A percentile compares a stretch with the other conserved stretches of the same genome.
Evolutionary conservation across 2,113 vertebrate genomes (phyloP).

Genomic region (Leucopsar rothschildi): DNA sequence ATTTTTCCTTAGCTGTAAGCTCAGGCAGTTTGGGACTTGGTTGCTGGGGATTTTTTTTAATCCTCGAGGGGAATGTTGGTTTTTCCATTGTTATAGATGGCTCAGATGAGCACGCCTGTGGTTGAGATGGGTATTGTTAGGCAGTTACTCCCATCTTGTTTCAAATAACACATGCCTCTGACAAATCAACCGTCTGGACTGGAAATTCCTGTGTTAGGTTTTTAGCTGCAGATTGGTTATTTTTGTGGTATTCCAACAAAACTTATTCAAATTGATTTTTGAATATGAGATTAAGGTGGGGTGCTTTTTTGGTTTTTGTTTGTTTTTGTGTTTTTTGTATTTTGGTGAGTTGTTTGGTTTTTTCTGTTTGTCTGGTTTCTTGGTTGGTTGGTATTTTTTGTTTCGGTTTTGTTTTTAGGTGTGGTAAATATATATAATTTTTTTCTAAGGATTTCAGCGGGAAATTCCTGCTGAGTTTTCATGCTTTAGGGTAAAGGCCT

Average conservation of each 20-base stretch:
- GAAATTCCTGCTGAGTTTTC: background rate
- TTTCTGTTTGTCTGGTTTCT: background rate
- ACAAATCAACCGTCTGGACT: background rate
- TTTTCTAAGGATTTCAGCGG: background rate
- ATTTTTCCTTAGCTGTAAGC: background rate
- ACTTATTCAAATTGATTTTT: background rate
- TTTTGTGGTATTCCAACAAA: background rate
- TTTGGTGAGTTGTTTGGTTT: background rate
- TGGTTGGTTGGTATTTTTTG: background rate
- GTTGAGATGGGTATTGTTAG: background rate
- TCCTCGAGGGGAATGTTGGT: background rate
- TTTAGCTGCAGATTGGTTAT: background rate
- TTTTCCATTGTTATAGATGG: background rate
- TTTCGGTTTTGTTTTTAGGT: background rate
- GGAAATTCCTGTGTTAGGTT: background rate
- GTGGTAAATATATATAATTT: background rate
- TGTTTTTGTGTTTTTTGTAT: too few species aligned
- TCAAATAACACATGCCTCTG: background rate
- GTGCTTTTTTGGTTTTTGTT: background rate
- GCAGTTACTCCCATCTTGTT: background rate
- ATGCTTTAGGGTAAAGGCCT: background rate
- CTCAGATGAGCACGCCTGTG: constrained; percentile 4
- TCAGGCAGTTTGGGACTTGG: background rate
- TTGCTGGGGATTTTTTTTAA: background rate
- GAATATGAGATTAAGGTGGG: background rate